phyloP scores from a whole-genome alignment of 2,113 vertebrate genomes.

The Ibidorhyncha struthersii region DNA sequence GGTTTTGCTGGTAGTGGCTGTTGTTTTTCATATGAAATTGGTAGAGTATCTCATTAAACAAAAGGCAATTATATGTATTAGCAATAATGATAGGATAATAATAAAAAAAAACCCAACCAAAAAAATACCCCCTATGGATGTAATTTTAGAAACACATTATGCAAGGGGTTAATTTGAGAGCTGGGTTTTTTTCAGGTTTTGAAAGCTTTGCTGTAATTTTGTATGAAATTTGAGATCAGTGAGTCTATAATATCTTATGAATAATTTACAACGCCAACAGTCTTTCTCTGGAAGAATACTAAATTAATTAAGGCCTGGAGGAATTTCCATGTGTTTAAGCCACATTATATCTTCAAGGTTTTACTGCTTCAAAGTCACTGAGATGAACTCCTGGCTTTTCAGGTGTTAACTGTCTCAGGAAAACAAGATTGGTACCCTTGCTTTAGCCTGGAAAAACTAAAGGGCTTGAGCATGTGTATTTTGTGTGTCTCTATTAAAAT shows the following conservation, averaged over 20 bases:
- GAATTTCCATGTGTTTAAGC: constrained; percentile 75
- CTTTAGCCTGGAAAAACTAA: constrained; percentile 30
- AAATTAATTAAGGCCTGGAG: constrained; percentile 78
- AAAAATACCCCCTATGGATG: constrained; percentile 7
- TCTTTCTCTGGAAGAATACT: constrained; percentile 74
- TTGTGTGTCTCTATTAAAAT: not conserved
- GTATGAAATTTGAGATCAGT: constrained; percentile 73
- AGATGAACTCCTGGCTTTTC: constrained; percentile 59
- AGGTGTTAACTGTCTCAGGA: constrained; percentile 51
- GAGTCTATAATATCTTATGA: constrained; percentile 75
- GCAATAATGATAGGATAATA: constrained; percentile 30
- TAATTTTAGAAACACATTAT: constrained; percentile 56
- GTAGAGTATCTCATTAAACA: constrained; percentile 44
- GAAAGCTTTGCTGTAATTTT: constrained; percentile 72
- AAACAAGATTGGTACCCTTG: constrained; percentile 54
- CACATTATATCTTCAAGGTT: constrained; percentile 75
- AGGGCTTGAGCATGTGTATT: not conserved
- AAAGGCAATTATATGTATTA: constrained; percentile 56
- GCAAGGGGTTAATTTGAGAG: constrained; percentile 68
- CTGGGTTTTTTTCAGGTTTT: not conserved
- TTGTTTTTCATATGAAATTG: constrained; percentile 24
- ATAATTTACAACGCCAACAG: constrained; percentile 76
- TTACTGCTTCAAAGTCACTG: constrained; percentile 68
- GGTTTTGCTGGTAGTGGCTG: constrained; percentile 2
- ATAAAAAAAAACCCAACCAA: not conserved